phyloP scores from a whole-genome alignment of 2,113 vertebrate genomes.

The Lasiurus borealis region DNA sequence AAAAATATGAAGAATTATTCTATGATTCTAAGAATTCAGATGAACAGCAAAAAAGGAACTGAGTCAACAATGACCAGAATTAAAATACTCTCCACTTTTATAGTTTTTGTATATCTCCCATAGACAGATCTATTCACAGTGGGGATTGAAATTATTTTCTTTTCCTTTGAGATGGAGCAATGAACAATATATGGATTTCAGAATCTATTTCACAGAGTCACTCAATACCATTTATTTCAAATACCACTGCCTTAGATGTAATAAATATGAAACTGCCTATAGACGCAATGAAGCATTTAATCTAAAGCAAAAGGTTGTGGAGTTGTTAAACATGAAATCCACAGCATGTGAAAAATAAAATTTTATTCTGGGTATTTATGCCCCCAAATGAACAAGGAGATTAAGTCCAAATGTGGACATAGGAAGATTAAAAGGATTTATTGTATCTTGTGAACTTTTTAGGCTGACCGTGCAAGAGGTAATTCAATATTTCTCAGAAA shows the following conservation, averaged over 20 bases:
- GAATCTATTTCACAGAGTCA: slow-evolving; percentile 85
- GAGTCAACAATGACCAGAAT: slow-evolving; percentile 33
- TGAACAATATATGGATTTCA: slow-evolving; percentile 81
- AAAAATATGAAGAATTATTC: background rate
- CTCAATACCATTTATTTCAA: slow-evolving; percentile 87
- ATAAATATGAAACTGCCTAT: slow-evolving; percentile 85
- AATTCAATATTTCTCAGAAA: slow-evolving; percentile 74
- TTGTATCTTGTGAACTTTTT: slow-evolving; percentile 62
- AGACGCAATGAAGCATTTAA: slow-evolving; percentile 87
- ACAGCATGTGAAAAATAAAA: slow-evolving; percentile 74
- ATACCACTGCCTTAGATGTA: slow-evolving; percentile 82
- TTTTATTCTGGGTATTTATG: slow-evolving; percentile 77
- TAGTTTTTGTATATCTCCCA: background rate
- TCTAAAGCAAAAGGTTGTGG: slow-evolving; percentile 85
- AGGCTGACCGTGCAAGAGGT: slow-evolving; percentile 65
- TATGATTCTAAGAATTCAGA: background rate
- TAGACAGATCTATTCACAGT: slow-evolving; percentile 50
- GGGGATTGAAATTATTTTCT: slow-evolving; percentile 73
- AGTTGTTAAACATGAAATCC: slow-evolving; percentile 85
- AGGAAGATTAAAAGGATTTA: slow-evolving; percentile 69
- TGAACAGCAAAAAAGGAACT: background rate
- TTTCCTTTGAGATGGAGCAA: slow-evolving; percentile 78
- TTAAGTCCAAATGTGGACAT: slow-evolving; percentile 70
- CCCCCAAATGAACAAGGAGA: slow-evolving; percentile 77
- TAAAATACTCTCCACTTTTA: slow-evolving; percentile 64